A percentile compares a stretch with the other conserved stretches of the same genome.
These are phyloP conservation scores for Brevimyrus niger DNA, from an alignment of 2,113 vertebrate species.

Conservation along the genomic window DNA sequence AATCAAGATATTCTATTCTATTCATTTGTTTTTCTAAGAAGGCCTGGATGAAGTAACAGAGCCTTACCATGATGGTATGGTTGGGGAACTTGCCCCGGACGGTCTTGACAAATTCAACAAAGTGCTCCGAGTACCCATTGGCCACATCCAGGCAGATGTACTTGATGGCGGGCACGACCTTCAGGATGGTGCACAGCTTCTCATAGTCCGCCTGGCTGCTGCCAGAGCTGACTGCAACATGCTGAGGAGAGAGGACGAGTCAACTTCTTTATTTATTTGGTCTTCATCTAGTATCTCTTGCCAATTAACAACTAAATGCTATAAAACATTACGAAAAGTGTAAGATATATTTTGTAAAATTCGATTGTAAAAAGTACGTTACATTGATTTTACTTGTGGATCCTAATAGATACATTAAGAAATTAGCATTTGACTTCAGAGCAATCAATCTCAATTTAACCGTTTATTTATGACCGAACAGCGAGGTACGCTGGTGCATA, in stretches of 20 bases:
- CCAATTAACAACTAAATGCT: neutral
- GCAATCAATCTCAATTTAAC: neutral
- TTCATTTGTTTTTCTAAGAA: neutral
- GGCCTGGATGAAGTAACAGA: neutral
- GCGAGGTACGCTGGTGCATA: neutral
- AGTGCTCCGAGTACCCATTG: slow-evolving; percentile 95
- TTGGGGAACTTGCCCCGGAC: slow-evolving; percentile 81
- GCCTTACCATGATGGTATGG: slow-evolving; percentile 94
- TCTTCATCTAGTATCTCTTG: neutral
- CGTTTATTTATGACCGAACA: neutral
- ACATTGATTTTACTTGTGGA: neutral
- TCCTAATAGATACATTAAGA: neutral
- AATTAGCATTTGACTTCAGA: neutral
- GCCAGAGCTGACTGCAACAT: slow-evolving; percentile 88
- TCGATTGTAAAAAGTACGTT: neutral
- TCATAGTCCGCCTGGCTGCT: slow-evolving; percentile 79
- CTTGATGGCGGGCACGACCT: slow-evolving; percentile 75
- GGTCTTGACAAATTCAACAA: slow-evolving; percentile 91
- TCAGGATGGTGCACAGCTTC: slow-evolving; percentile 73
- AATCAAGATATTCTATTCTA: neutral
- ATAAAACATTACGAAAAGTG: neutral
- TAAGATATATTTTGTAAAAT: neutral
- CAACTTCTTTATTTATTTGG: neutral
- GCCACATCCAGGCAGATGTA: slow-evolving; percentile 97
- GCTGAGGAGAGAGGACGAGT: slow-evolving; percentile 51